Evolutionary conservation across 2,888 invertebrate species (phyloP), one percentile per base, ranked within the genome.

Genomic region (Caradrina kadenii): DNA sequence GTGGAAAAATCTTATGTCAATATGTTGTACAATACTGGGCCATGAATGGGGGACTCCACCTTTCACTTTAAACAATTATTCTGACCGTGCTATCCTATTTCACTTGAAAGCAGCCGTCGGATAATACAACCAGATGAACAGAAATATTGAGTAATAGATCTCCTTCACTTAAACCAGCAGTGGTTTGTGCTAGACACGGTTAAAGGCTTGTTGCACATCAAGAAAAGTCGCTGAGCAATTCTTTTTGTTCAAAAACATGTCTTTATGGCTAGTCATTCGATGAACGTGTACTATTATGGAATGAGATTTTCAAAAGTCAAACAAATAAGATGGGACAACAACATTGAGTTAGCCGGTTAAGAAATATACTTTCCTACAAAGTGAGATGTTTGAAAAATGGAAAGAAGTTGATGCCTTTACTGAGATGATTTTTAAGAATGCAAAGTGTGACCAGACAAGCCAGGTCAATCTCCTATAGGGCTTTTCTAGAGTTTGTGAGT

Each of bases 211-310:
- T 13, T 35, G 13, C 3, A 13, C n/a, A 21, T 48, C 19, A 5
- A 31, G 7, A 26, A 48, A 35, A 49, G 31, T 19, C 26, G 19
- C 49, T 10, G 17, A 60, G 19, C 19, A 49, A 13, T 19, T 10
- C 35, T 15, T 31, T 50, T 50, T 31, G 4, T 4, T 26, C 26
- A 2, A 26, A 26, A 26, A 4, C 26, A 26, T 26, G 26, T 26
- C 26, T 26, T 26, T 4, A 26, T 31, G 31, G 5, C 31, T 31
- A 7, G 31, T 31, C 2, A 31, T 31, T 4, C 31, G 50, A 17
- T n/a, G 17, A 17, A 61, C 17, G 10, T 63, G 26, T 45, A 54
- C 26, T 22, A 19, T 63, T n/a, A 53, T 53, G 15, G 10, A 54
- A 26, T 54, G 62, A n/a, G 1, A 15, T 22, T 53, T 62, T 8